phyloP scores from a whole-genome alignment of 2,113 vertebrate genomes.

The Larimichthys polyactis region DNA sequence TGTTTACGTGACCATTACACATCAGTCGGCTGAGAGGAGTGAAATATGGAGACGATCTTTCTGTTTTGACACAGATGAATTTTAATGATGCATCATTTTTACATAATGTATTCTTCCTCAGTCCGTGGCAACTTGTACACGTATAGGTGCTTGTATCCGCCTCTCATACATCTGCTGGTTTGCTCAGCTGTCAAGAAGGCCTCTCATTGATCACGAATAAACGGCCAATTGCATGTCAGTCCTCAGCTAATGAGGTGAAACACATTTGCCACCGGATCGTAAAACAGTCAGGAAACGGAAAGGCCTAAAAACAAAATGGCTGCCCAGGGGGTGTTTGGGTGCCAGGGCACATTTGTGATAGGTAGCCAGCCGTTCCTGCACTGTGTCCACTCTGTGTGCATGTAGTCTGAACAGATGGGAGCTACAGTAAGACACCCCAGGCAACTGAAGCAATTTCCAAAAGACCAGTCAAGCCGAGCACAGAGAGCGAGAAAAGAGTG shows the following conservation, averaged over 20 bases:
- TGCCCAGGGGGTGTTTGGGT: neutral
- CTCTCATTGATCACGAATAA: constrained; percentile 51
- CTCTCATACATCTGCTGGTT: constrained; percentile 20
- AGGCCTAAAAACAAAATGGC: constrained; percentile 61
- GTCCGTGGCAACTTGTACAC: neutral
- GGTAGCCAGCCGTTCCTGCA: constrained; percentile 44
- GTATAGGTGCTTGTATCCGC: constrained; percentile 1
- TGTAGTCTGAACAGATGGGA: constrained; percentile 75
- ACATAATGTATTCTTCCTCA: neutral
- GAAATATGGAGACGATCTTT: neutral
- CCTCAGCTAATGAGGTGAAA: constrained; percentile 55
- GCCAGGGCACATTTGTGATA: constrained; percentile 60
- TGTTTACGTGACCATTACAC: constrained; percentile 17
- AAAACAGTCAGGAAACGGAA: constrained; percentile 37
- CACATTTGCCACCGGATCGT: constrained; percentile 20
- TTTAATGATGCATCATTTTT: constrained; percentile 35
- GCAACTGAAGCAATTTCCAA: constrained; percentile 75
- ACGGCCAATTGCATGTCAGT: constrained; percentile 33
- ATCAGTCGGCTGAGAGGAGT: constrained; percentile 9
- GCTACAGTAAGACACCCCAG: constrained; percentile 68
- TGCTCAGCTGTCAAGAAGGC: constrained; percentile 27
- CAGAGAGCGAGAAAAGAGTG: constrained; percentile 47
- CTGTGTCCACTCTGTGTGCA: constrained; percentile 65
- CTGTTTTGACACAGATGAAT: constrained; percentile 30
- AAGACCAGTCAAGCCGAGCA: constrained; percentile 68